Evolutionary conservation across 2,888 invertebrate genomes (phyloP).

Genomic region (Caenorhabditis uteleia): DNA sequence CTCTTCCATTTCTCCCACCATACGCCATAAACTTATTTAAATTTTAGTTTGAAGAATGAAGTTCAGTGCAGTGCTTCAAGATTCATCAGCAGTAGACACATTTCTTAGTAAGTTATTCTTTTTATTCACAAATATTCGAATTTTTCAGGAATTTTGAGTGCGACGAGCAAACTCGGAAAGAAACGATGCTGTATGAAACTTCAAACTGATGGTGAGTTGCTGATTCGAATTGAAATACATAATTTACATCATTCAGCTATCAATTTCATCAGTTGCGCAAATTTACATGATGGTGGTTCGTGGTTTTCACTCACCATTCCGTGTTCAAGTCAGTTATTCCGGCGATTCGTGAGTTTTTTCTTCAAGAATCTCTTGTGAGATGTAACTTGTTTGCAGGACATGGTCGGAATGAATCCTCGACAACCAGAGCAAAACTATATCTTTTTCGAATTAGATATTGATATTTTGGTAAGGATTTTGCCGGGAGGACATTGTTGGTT

Average conservation of each 20-base stretch:
- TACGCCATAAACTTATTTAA: not conserved
- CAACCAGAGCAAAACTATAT: constrained; percentile 27
- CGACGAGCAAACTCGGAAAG: constrained; percentile 18
- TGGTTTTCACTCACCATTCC: constrained; percentile 26
- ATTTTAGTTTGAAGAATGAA: constrained; percentile 10
- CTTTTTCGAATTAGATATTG: constrained; percentile 27
- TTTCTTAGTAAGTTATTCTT: constrained; percentile 17
- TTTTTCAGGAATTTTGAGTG: constrained; percentile 18
- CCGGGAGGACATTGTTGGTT: constrained; percentile 36
- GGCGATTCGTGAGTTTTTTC: constrained; percentile 16
- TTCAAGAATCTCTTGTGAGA: not conserved
- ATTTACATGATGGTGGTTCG: constrained; percentile 27
- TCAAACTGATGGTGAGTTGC: constrained; percentile 7
- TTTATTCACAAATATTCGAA: not conserved
- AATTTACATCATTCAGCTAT: constrained; percentile 1
- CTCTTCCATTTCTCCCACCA: constrained; percentile 3
- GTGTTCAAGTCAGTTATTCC: constrained; percentile 18
- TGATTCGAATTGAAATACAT: not conserved
- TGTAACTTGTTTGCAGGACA: constrained; percentile 19
- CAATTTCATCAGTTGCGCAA: constrained; percentile 20
- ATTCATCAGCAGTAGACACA: constrained; percentile 23
- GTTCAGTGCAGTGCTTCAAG: constrained; percentile 24
- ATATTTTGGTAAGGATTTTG: constrained; percentile 24
- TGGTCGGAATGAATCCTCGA: constrained; percentile 33
- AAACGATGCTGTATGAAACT: constrained; percentile 31